Percentiles rank a stretch among this genome's conserved stretches.
phyloP scores from a whole-genome alignment of 2,888 invertebrate genomes.

The Drosophila fulvimacula region DNA sequence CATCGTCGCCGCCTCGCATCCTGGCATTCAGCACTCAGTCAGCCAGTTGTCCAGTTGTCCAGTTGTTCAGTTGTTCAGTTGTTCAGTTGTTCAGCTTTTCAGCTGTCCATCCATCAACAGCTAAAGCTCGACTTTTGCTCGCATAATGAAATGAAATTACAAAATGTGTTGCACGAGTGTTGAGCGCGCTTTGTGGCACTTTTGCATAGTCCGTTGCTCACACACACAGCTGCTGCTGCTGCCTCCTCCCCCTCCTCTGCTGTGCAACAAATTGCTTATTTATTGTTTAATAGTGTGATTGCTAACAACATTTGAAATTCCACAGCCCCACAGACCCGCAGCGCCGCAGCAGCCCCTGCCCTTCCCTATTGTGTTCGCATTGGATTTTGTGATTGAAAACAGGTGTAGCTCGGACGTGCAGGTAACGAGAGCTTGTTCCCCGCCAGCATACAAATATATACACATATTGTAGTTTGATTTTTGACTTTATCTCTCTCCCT shows the following conservation, averaged over 20 bases:
- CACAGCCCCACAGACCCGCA: background rate
- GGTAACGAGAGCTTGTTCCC: constrained; percentile 8
- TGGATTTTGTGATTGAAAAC: constrained; percentile 42
- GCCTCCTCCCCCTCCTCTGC: constrained; percentile 21
- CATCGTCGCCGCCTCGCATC: constrained; percentile 19
- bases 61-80: constrained; percentile 20
- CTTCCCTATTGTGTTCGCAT: constrained; percentile 41
- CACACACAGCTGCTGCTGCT: constrained; percentile 7
- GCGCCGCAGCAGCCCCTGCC: too few relatives aligned
- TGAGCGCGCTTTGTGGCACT: constrained; percentile 50
- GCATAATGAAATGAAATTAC: constrained; percentile 78
- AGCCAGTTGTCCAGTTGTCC: constrained; percentile 20
- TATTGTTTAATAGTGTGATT: constrained; percentile 79
- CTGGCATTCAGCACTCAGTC: constrained; percentile 22
- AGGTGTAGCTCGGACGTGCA: constrained; percentile 20
- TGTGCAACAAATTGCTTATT: constrained; percentile 77
- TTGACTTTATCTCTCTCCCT: constrained; percentile 11
- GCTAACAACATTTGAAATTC: constrained; percentile 68
- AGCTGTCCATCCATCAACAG: constrained; percentile 45
- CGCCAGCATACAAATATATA: constrained; percentile 13
- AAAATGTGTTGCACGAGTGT: constrained; percentile 60
- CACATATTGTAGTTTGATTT: constrained; percentile 18
- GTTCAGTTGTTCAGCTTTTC: constrained; percentile 24
- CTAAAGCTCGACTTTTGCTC: constrained; percentile 40
- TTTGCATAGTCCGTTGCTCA: constrained; percentile 49